A percentile compares a stretch with the other conserved stretches of the same genome.
These are phyloP conservation scores for Anoplius nigerrimus DNA, from an alignment of 2,888 invertebrate species.

Conservation along the genomic window DNA sequence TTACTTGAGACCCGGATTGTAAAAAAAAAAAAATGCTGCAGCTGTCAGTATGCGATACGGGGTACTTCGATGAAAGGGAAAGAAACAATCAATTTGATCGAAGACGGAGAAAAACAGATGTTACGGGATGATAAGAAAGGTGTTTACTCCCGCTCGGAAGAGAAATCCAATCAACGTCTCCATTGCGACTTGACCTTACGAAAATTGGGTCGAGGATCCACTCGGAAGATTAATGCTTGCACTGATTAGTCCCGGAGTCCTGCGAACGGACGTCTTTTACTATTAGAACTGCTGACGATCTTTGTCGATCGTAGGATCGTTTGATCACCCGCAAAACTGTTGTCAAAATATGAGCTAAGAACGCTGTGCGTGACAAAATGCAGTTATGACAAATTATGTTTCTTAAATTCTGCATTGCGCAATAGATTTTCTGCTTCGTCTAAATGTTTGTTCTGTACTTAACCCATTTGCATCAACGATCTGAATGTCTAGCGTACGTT, in stretches of 20 bases:
- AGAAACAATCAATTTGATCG: conserved; percentile 12
- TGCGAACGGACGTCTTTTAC: conserved; percentile 63
- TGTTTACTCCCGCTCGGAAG: conserved; percentile 61
- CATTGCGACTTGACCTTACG: conserved; percentile 64
- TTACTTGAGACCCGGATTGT: too few species aligned
- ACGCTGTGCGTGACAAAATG: too few species aligned
- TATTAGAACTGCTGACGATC: conserved; percentile 66
- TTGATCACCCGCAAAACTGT: neutral
- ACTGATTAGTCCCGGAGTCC: conserved; percentile 70
- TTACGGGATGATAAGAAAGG: conserved; percentile 49
- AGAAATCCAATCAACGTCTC: conserved; percentile 71
- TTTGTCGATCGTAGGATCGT: conserved; percentile 50
- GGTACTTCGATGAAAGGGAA: conserved; percentile 13
- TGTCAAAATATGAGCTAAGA: too few species aligned
- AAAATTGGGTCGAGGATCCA: conserved; percentile 71
- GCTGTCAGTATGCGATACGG: too few species aligned
- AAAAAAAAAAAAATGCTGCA: too few species aligned
- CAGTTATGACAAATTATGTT: neutral
- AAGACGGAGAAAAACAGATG: conserved; percentile 19
- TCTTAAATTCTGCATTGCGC: neutral
- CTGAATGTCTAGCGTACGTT: too few species aligned
- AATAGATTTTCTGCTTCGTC: neutral
- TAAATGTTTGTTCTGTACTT: neutral
- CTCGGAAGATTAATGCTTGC: conserved; percentile 71
- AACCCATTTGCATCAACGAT: too few species aligned